Evolutionary conservation across 2,797 vertebrate genomes (phyloP).

Genomic region (Ptychobarbus kaznakovi): DNA sequence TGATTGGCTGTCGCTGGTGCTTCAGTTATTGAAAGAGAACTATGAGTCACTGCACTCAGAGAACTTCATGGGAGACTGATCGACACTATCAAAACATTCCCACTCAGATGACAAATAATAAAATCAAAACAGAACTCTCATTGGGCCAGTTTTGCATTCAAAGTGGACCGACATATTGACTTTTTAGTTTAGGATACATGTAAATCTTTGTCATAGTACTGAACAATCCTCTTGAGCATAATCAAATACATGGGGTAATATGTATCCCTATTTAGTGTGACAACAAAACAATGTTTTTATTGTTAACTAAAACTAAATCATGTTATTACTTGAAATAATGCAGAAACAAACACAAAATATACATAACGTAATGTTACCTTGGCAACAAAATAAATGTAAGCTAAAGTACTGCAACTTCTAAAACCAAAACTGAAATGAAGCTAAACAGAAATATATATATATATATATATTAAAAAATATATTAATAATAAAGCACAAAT

Average conservation of each 20-base stretch:
- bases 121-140: background rate
- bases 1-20: background rate
- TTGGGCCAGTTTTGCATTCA: background rate
- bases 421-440: background rate
- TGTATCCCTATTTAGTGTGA: background rate
- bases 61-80: background rate
- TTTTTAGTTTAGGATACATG: background rate
- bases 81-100: background rate
- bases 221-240: no score
- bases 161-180: background rate
- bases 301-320: background rate
- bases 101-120: background rate
- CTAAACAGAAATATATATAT: background rate
- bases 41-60: background rate
- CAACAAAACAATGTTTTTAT: background rate
- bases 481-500: background rate
- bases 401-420: background rate
- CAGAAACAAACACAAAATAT: background rate
- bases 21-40: slow-evolving; percentile 8
- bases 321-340: background rate
- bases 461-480: background rate
- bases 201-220: no score
- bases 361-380: background rate
- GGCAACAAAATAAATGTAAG: background rate
- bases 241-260: background rate